Base-by-base conservation (phyloP, 1,140 invertebrate genomes). In the Temnothorax nylanderi region DNA sequence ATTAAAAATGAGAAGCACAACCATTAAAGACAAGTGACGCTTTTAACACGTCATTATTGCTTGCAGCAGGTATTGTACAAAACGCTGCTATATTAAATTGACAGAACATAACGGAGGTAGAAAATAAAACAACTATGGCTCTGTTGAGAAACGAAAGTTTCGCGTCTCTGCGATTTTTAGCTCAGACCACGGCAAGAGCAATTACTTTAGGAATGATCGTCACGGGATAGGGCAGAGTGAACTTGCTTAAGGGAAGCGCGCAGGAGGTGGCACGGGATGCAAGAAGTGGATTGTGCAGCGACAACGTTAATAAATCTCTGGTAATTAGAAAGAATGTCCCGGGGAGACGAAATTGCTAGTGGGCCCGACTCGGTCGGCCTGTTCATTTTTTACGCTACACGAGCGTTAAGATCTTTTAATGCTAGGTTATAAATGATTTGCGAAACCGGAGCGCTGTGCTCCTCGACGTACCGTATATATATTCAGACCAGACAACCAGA, bases 261-360 rank as follows among this genome's bases (percentile, higher is more conserved):
- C 60, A 60, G 72, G 21, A 60, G 84, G 47, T 41, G 49, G 51
- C 51, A n/a, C 44, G 41, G 81, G 71, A 85, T 85, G 81, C 81
- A 88, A 78, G 69, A 77, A 85, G 76, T 75, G 87, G 77, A 87
- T 87, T 84, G 54, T 62, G 49, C 62, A 71, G 64, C 51, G 88
- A 88, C 78, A 82, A 65, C 82, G 88, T 91, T 91, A 91, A 91
- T 91, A 91, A 91, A 91, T 91, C 91, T 91, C 86, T 67, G 77
- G 91, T 91, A 91, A 91, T 91, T 91, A 91, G 90, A 91, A 91
- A 91, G 89, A 90, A 91, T 91, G 88, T 91, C 85, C 72, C 62
- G 58, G 60, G 69, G 64, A 65, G 84, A 87, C 87, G 64, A 87
- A 90, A 91, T 89, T 90, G 91, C 88, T 71, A 64, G 41, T 89